Evolutionary conservation across 2,888 invertebrate genomes (phyloP).

Genomic region (Drosophila anceps): DNA sequence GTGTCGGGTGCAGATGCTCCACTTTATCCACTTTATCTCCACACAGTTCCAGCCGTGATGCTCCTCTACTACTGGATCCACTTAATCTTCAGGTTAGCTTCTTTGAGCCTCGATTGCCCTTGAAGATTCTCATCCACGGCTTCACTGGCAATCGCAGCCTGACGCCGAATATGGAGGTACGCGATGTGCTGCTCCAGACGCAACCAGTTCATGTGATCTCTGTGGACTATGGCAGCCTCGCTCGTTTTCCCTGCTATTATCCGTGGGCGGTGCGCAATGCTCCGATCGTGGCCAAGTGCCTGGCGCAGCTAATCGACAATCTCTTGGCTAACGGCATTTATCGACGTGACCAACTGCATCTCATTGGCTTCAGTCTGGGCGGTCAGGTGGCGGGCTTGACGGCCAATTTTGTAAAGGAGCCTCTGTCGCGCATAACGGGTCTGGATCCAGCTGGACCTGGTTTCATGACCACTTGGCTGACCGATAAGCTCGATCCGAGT

Average conservation of each 20-base stretch:
- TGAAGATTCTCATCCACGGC: slow-evolving; percentile 88
- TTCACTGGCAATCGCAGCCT: slow-evolving; percentile 87
- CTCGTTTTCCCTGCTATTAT: slow-evolving; percentile 87
- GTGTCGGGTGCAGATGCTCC: neutral
- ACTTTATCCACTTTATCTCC: neutral
- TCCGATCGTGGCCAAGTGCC: slow-evolving; percentile 87
- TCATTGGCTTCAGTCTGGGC: slow-evolving; percentile 89
- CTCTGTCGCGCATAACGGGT: slow-evolving; percentile 87
- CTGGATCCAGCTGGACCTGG: slow-evolving; percentile 89
- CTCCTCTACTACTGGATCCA: slow-evolving; percentile 86
- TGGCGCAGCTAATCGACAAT: slow-evolving; percentile 87
- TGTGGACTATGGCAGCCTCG: slow-evolving; percentile 88
- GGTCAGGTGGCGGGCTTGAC: slow-evolving; percentile 87
- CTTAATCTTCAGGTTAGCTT: slow-evolving; percentile 39
- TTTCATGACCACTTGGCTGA: slow-evolving; percentile 86
- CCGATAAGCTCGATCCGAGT: slow-evolving; percentile 86
- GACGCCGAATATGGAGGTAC: slow-evolving; percentile 87
- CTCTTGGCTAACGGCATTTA: slow-evolving; percentile 85
- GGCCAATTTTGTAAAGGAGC: slow-evolving; percentile 86
- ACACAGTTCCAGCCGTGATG: slow-evolving; percentile 35
- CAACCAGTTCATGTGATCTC: slow-evolving; percentile 88
- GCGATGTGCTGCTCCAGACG: slow-evolving; percentile 87
- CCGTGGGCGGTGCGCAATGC: slow-evolving; percentile 87
- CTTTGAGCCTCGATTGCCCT: slow-evolving; percentile 83
- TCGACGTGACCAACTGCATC: slow-evolving; percentile 86